Conservation (phyloP, 2,113 vertebrate genomes). For the Geococcyx californianus region DNA sequence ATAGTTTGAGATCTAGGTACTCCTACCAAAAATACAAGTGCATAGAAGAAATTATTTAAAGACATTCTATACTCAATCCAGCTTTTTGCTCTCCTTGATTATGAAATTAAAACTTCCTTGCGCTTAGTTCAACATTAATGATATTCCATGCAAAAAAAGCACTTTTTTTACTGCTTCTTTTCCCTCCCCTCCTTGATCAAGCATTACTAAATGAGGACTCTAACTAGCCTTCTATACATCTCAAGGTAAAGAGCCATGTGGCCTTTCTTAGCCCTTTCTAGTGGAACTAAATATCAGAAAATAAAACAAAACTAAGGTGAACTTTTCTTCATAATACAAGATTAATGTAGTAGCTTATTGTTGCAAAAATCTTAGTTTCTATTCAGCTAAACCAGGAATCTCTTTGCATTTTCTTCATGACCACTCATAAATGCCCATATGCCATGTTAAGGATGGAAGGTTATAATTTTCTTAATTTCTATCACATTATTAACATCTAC, state of each 20-base stretch:
- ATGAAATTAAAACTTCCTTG: not conserved
- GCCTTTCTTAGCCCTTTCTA: not conserved
- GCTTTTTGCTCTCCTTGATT: not conserved
- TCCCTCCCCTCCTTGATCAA: not conserved
- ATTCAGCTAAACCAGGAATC: not conserved
- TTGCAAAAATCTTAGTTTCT: not conserved
- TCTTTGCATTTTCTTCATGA: not conserved
- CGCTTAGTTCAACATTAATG: not conserved
- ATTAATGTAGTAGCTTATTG: not conserved
- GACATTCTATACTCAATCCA: not conserved
- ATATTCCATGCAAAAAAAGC: not conserved
- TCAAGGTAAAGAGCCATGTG: not conserved
- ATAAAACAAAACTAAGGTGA: not conserved
- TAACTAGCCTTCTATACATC: not conserved
- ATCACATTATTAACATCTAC: not conserved
- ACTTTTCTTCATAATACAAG: not conserved
- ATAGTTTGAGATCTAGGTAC: not conserved
- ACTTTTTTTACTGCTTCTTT: not conserved
- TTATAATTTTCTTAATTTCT: not conserved
- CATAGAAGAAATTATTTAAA: not conserved
- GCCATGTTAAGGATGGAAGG: not conserved
- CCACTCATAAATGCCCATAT: not conserved
- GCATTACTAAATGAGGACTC: not conserved
- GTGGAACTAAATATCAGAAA: not conserved
- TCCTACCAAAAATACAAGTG: not conserved